Percentiles rank a stretch among this genome's conserved stretches.
These are phyloP conservation scores for Ecliptopera silaceata DNA, from an alignment of 2,888 invertebrate genomes.

Conservation along the genomic window DNA sequence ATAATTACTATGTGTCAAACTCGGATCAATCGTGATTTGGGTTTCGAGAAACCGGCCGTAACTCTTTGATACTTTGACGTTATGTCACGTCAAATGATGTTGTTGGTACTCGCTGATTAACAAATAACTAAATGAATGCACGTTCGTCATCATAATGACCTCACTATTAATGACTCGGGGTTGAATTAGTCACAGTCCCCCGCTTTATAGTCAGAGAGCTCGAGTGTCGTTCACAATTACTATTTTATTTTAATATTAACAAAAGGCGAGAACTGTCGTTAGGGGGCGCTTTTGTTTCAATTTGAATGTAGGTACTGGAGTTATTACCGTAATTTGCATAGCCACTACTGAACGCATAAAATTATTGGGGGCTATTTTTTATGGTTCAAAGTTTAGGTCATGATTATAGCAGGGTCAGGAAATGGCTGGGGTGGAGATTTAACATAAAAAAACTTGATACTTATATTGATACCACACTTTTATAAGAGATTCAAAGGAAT, in stretches of 20 bases:
- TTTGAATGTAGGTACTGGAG: constrained; percentile 61
- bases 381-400: constrained; percentile 37
- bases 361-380: constrained; percentile 52
- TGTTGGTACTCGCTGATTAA: neutral
- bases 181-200: constrained; percentile 56
- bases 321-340: constrained; percentile 73
- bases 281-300: constrained; percentile 75
- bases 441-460: neutral
- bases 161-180: constrained; percentile 42
- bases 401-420: constrained; percentile 10
- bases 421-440: neutral
- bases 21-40: no score
- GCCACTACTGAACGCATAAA: constrained; percentile 44
- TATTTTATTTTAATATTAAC: constrained; percentile 74
- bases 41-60: no score
- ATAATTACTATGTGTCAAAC: no score
- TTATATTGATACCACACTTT: neutral
- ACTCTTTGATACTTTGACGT: no score
- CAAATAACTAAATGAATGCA: neutral
- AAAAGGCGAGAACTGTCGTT: constrained; percentile 65
- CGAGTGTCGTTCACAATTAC: constrained; percentile 71
- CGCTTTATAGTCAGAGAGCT: constrained; percentile 53
- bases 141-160: constrained; percentile 18
- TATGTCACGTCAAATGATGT: no score
- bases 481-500: no score